Evolutionary conservation across 2,888 invertebrate genomes (phyloP), one percentile per base, ranked within the genome.

Genomic region (Plemyria rubiginata): DNA sequence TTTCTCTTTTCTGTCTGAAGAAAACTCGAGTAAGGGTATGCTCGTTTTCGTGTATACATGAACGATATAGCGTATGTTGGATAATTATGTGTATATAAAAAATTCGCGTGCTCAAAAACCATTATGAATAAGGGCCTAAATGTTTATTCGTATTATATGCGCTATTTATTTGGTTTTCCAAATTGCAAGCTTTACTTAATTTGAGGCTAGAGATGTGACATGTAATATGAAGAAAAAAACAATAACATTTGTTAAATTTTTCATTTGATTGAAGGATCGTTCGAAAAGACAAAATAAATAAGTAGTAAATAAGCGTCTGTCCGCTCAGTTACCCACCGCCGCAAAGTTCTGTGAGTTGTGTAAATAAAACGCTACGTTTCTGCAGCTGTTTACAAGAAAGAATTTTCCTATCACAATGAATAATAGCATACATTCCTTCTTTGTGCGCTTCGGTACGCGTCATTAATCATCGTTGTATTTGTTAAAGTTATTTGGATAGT

Each of bases 341-440:
- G 52, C 38, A 49, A 51, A 36, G 58, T 13, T 58, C 8, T n/a
- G 22, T 13, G 12, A n/a, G 28, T 22, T 52, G 4, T 55, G 50
- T 52, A 49, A 52, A 52, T 45, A 61, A 43, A 60, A 59, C 45
- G 46, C 43, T 56, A 45, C 56, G 51, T 51, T 29, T 62, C 64
- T 60, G 49, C 52, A 61, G 50, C 51, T 58, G 50, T 57, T 61
- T 52, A 57, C 54, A 38, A 59, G 60, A 65, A 69, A 69, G 66
- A 49, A 72, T 74, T 74, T 78, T 76, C 71, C 74, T 71, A 70
- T 73, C 62, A 70, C 54, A 70, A 67, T 80, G 73, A 80, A 75
- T 76, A 76, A 77, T 77, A 68, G 70, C 62, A 56, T 66, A 66
- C 71, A 73, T 74, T 70, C 68, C 68, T 61, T 60, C 50, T 41